Evolutionary conservation across 2,113 vertebrate species (phyloP).

Genomic region (Hassar affinis): DNA sequence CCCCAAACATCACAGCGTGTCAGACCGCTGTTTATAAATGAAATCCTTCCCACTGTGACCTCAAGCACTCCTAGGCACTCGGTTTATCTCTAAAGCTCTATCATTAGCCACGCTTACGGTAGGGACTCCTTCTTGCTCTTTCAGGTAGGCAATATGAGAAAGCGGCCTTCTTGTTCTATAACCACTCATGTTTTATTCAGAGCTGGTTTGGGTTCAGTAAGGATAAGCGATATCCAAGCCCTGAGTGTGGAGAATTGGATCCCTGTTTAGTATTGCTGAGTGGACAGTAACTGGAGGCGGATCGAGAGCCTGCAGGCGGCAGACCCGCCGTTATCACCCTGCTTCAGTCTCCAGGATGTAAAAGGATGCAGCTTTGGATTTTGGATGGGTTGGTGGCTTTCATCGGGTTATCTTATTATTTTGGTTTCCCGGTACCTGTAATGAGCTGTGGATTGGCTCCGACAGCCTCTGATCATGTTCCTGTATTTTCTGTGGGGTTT

Average conservation of each 20-base stretch:
- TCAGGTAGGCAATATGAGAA: constrained; percentile 29
- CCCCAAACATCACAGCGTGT: background rate
- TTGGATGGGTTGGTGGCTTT: background rate
- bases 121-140: constrained; percentile 8
- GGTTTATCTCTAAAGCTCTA: constrained; percentile 9
- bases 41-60: constrained; percentile 3
- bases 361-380: constrained; percentile 18
- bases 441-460: background rate
- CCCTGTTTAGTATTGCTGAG: constrained; percentile 47
- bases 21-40: background rate
- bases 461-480: background rate
- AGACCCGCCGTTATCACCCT: background rate
- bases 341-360: constrained; percentile 4
- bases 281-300: constrained; percentile 46
- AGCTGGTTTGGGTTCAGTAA: constrained; percentile 46
- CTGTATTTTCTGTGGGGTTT: background rate
- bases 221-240: constrained; percentile 48
- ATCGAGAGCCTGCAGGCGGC: constrained; percentile 9
- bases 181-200: constrained; percentile 55
- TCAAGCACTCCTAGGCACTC: background rate
- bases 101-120: background rate
- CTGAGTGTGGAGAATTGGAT: constrained; percentile 46
- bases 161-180: constrained; percentile 1
- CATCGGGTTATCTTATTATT: background rate
- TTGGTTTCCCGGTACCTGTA: background rate